A percentile compares a stretch with the other conserved stretches of the same genome.
These are phyloP conservation scores for Potamarius usumacintae DNA, from an alignment of 2,113 vertebrate genomes.

Conservation along the genomic window DNA sequence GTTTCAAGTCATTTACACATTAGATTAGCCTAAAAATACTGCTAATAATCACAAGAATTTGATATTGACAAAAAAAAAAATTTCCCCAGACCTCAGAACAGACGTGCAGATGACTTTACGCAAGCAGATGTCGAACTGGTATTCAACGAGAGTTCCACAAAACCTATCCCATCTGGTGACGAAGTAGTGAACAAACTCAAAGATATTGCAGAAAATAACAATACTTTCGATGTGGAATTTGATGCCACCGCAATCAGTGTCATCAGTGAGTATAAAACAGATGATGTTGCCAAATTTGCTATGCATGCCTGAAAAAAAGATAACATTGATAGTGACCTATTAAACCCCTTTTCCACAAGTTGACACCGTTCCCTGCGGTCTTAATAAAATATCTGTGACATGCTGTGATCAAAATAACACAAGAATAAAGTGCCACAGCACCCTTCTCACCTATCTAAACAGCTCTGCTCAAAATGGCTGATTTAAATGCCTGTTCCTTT, in stretches of 20 bases:
- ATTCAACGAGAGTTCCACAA: conserved; percentile 9
- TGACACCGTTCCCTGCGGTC: too few relatives aligned
- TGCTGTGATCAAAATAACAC: too few relatives aligned
- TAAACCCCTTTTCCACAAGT: too few relatives aligned
- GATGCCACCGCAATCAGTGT: neutral
- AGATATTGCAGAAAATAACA: neutral
- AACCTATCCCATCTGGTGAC: neutral
- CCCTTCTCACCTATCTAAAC: too few relatives aligned
- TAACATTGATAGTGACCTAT: neutral
- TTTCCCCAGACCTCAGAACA: neutral
- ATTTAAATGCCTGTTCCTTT: too few relatives aligned
- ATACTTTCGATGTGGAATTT: neutral
- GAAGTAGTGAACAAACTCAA: neutral
- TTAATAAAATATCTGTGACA: too few relatives aligned
- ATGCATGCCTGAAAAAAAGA: neutral
- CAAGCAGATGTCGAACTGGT: conserved; percentile 20
- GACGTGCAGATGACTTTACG: neutral
- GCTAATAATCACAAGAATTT: neutral
- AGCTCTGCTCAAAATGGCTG: too few relatives aligned
- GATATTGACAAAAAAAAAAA: neutral
- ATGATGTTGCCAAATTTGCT: neutral
- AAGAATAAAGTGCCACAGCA: too few relatives aligned
- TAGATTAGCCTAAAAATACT: neutral
- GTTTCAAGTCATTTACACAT: neutral
- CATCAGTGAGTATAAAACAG: conserved; percentile 20